Conservation (phyloP, 1,140 invertebrate species). For the Drosophila kikkawai region DNA sequence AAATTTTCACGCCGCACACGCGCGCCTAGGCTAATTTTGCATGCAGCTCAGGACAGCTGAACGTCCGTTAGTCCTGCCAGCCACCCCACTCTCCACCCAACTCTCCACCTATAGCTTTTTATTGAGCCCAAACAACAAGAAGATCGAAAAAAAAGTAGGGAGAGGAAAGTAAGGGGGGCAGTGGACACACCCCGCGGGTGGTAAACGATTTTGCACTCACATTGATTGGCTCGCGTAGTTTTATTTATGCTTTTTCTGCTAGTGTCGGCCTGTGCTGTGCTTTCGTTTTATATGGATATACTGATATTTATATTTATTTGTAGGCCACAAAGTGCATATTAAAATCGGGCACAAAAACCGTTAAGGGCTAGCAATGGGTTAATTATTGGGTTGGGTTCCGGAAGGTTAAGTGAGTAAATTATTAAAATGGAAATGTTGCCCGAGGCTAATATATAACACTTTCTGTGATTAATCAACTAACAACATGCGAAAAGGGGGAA, state of each 20-base stretch:
- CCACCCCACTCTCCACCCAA: neutral
- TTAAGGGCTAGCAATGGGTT: conserved; percentile 69
- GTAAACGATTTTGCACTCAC: conserved; percentile 81
- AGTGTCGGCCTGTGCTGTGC: conserved; percentile 20
- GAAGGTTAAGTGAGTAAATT: conserved; percentile 24
- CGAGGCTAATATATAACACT: conserved; percentile 28
- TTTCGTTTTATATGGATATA: conserved; percentile 45
- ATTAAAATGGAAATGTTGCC: conserved; percentile 27
- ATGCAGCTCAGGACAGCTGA: conserved; percentile 76
- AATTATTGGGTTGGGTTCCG: conserved; percentile 41
- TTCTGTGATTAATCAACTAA: conserved; percentile 41
- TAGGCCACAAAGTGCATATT: conserved; percentile 80
- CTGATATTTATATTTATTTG: conserved; percentile 72
- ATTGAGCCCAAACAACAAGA: conserved; percentile 58
- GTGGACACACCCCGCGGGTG: conserved; percentile 72
- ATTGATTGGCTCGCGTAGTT: conserved; percentile 80
- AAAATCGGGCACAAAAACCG: conserved; percentile 41
- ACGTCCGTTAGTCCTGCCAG: conserved; percentile 51
- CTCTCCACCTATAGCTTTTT: conserved; percentile 47
- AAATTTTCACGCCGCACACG: conserved; percentile 80
- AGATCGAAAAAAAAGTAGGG: conserved; percentile 1
- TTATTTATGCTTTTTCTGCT: conserved; percentile 77
- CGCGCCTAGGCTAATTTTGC: conserved; percentile 75
- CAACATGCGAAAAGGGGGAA: neutral
- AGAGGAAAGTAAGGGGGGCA: conserved; percentile 13